Conservation (phyloP, 2,888 invertebrate species). For the Drosophila meridionalis region DNA sequence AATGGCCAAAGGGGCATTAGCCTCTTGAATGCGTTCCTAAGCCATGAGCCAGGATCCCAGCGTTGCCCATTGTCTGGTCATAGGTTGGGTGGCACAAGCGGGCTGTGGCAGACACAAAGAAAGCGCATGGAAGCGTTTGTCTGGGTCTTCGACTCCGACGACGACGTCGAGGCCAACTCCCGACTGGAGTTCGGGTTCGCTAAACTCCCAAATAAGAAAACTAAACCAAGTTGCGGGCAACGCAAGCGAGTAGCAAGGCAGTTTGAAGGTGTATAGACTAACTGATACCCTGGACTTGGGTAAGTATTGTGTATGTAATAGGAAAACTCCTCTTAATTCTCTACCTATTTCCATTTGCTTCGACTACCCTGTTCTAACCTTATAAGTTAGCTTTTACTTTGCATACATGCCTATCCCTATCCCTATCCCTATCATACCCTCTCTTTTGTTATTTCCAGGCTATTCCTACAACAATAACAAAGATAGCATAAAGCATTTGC, state of each 20-base stretch:
- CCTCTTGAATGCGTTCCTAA: conserved; percentile 21
- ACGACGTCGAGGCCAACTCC: conserved; percentile 3
- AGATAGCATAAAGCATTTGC: conserved; percentile 30
- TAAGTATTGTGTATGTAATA: neutral
- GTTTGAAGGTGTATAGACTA: neutral
- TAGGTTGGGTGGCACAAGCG: neutral
- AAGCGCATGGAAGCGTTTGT: conserved; percentile 16
- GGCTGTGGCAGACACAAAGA: conserved; percentile 54
- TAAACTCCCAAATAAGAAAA: conserved; percentile 57
- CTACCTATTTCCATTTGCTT: neutral
- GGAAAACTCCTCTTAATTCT: neutral
- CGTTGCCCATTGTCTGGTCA: conserved; percentile 24
- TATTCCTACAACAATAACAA: conserved; percentile 12
- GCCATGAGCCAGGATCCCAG: conserved; percentile 18
- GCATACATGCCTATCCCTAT: neutral
- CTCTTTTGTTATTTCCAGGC: neutral
- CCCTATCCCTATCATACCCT: neutral
- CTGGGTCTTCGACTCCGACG: conserved; percentile 45
- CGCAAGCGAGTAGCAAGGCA: conserved; percentile 17
- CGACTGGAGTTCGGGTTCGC: conserved; percentile 57
- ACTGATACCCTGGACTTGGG: neutral
- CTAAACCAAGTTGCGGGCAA: conserved; percentile 45
- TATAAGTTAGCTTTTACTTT: too few relatives aligned
- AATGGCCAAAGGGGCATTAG: conserved; percentile 25
- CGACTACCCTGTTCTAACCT: neutral